Evolutionary conservation across 2,113 vertebrate species (phyloP).

Genomic region (Himantopus leucocephalus): DNA sequence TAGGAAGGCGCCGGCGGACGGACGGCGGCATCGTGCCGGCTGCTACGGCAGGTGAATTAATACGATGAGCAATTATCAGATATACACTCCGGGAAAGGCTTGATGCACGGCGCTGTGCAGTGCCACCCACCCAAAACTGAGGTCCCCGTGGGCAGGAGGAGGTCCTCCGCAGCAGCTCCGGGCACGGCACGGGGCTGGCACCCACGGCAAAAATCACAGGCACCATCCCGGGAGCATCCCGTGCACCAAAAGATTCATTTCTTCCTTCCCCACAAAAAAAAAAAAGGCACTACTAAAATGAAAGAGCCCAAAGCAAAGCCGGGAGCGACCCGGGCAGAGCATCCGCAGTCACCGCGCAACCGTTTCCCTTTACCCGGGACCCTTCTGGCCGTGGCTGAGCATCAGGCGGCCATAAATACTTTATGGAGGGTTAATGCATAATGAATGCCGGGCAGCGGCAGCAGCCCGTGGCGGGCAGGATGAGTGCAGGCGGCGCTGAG

Average conservation of each 20-base stretch:
- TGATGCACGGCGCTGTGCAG: fast-evolving
- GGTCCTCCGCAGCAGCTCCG: no score
- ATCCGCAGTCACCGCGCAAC: neutral
- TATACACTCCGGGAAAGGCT: fast-evolving
- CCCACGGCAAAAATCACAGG: fast-evolving
- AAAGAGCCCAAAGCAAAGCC: neutral
- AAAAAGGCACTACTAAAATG: neutral
- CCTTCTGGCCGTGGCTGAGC: neutral
- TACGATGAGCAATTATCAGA: fast-evolving
- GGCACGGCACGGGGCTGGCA: neutral
- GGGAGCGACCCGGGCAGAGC: neutral
- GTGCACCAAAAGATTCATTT: neutral
- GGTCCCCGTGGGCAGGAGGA: no score
- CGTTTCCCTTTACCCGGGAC: neutral
- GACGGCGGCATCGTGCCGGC: neutral
- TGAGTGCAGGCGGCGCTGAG: neutral
- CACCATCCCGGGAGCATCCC: neutral
- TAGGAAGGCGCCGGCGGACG: neutral
- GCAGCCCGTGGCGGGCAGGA: neutral
- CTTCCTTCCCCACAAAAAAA: neutral
- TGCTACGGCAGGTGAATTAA: neutral
- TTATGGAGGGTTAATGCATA: neutral
- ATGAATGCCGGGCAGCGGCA: neutral
- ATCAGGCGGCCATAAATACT: neutral
- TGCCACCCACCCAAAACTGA: neutral